Evolutionary conservation across 2,888 invertebrate species (phyloP).

Genomic region (Tipula vernalis): DNA sequence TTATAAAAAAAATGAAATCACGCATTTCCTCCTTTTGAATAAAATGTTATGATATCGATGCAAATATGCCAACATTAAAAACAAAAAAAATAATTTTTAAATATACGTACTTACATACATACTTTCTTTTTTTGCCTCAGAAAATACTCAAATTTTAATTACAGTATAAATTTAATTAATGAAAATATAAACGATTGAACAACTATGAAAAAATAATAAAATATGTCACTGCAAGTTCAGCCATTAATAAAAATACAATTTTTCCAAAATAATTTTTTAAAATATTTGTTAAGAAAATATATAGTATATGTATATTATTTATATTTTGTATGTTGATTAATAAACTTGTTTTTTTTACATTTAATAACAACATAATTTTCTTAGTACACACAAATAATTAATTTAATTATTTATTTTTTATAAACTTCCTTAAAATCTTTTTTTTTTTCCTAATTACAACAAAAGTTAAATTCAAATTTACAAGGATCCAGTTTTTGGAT

Average conservation of each 20-base stretch:
- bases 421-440: neutral
- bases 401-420: slow-evolving; percentile 5
- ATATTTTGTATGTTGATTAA: neutral
- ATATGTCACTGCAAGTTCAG: neutral
- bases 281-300: neutral
- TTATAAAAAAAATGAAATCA: neutral
- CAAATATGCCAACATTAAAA: slow-evolving; percentile 11
- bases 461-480: slow-evolving; percentile 21
- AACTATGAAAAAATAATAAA: neutral
- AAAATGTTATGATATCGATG: neutral
- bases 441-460: neutral
- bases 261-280: neutral
- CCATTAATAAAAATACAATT: neutral
- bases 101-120: neutral
- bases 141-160: neutral
- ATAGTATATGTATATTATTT: neutral
- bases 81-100: slow-evolving; percentile 8
- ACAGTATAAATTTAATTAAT: neutral
- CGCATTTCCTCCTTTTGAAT: neutral
- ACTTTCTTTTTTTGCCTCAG: neutral
- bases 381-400: slow-evolving; percentile 7
- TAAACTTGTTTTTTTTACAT: neutral
- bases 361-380: neutral
- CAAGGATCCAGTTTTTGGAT: slow-evolving; percentile 34
- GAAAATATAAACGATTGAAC: neutral